Base-by-base conservation (phyloP, 2,888 invertebrate genomes). In the Osmoderma eremita region DNA sequence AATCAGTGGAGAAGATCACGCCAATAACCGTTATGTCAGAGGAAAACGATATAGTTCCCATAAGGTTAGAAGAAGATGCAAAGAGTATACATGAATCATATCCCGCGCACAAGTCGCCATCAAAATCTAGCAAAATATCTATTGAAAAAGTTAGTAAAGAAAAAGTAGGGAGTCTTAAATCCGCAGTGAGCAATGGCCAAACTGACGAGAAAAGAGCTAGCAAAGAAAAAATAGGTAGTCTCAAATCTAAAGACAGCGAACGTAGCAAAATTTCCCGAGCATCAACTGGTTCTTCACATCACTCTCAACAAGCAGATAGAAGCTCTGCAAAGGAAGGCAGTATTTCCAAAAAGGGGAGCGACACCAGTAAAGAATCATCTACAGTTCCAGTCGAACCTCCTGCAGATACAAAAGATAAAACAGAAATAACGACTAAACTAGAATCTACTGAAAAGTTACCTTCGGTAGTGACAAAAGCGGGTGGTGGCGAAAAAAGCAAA, bases 401-500 rank as follows among this genome's bases (percentile, higher is more conserved):
- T 38, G 36, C 4, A 12, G 53, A 38, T 18, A 12, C 36, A 53
- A 15, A 17, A 53, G n/a, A 3, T 17, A 17, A 18, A 8, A 36
- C 38, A 12, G 53, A 53, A 53, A 18, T 18, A 20, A 49, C 18
- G 12, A 8, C 15, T 3, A 36, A 53, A 38, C 2, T 18, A 36
- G 38, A 53, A 18, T 61, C 58, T 30, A 13, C 12, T 6, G 58
- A 61, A 1, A 61, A 61, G 30, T n/a, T 17, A 30, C 12, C 45
- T 8, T 12, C 30, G 12, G 1, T 24, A 22, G 2, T 15, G 5
- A 54, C 15, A 17, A 17, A 5, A 17, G 17, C 13, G 20, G 24
- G 10, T 1, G 18, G 10, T 30, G 1, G 3, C 5, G 18, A 53
- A 18, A n/a, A 45, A 15, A 17, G 12, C 18, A 61, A 45, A 30